A percentile compares a stretch with the other conserved stretches of the same genome.
Evolutionary conservation across 1,140 invertebrate genomes (phyloP).

Genomic region (Sitophilus oryzae): DNA sequence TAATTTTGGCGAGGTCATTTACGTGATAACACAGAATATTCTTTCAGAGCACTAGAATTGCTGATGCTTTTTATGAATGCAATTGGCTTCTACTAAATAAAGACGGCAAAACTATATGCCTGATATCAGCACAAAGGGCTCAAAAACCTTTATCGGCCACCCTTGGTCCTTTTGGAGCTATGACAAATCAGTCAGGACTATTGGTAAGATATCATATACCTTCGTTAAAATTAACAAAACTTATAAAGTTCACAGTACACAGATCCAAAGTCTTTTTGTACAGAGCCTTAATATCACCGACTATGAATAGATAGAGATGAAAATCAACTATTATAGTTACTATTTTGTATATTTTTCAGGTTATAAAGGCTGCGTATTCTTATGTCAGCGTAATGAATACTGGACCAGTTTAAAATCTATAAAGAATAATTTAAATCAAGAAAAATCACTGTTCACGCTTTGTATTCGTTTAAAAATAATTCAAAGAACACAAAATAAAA

Average conservation of each 20-base stretch:
- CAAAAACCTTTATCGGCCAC: background rate
- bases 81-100: background rate
- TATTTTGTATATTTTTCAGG: background rate
- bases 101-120: background rate
- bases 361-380: background rate
- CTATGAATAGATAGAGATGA: no score
- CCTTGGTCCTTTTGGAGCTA: background rate
- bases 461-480: no score
- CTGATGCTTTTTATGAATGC: background rate
- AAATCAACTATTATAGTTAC: no score
- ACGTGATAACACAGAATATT: background rate
- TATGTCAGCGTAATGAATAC: background rate
- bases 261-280: no score
- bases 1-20: no score
- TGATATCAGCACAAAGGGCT: background rate
- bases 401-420: no score
- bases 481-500: no score
- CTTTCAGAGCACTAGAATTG: background rate
- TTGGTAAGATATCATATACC: background rate
- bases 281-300: no score
- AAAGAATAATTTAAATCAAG: no score
- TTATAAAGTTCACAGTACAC: no score
- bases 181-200: background rate
- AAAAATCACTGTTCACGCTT: no score
- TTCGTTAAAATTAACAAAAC: no score